phyloP scores from a whole-genome alignment of 2,888 invertebrate species.

The Monoplex corrugatus region DNA sequence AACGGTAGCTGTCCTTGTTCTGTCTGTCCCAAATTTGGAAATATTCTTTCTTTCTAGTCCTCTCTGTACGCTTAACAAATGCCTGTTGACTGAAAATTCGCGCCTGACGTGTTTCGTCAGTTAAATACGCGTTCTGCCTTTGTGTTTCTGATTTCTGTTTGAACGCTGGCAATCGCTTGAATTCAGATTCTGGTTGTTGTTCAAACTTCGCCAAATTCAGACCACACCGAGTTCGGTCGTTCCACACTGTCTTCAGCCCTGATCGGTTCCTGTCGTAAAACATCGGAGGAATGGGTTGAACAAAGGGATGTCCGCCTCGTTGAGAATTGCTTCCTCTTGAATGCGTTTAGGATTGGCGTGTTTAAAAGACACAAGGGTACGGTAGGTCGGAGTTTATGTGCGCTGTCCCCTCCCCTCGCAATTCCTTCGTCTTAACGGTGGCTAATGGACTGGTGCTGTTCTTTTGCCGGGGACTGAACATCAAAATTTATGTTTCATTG shows the following conservation, averaged over 20 bases:
- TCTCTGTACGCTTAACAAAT: too few species aligned
- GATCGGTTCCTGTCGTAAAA: conserved; percentile 15
- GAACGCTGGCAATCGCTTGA: too few species aligned
- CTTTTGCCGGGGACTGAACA: background rate
- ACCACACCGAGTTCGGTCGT: too few species aligned
- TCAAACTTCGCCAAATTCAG: too few species aligned
- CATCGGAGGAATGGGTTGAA: background rate
- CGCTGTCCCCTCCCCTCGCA: background rate
- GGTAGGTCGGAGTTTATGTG: background rate
- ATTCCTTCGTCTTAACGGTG: background rate
- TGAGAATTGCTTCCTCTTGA: conserved; percentile 35
- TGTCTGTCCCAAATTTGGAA: too few species aligned
- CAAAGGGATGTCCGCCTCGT: conserved; percentile 31
- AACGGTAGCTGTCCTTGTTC: too few species aligned
- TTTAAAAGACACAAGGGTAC: background rate
- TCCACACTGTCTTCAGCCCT: background rate
- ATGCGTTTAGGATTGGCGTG: background rate
- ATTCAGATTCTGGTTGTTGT: too few species aligned
- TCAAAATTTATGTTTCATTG: conserved; percentile 28
- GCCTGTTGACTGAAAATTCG: too few species aligned
- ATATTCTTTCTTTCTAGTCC: too few species aligned
- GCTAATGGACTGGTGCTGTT: conserved; percentile 18
- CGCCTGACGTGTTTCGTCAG: too few species aligned
- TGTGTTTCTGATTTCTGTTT: too few species aligned
- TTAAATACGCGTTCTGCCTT: too few species aligned